These are phyloP conservation scores for Acrocephalus arundinaceus DNA, from an alignment of 2,113 vertebrate genomes.

Conservation along the genomic window DNA sequence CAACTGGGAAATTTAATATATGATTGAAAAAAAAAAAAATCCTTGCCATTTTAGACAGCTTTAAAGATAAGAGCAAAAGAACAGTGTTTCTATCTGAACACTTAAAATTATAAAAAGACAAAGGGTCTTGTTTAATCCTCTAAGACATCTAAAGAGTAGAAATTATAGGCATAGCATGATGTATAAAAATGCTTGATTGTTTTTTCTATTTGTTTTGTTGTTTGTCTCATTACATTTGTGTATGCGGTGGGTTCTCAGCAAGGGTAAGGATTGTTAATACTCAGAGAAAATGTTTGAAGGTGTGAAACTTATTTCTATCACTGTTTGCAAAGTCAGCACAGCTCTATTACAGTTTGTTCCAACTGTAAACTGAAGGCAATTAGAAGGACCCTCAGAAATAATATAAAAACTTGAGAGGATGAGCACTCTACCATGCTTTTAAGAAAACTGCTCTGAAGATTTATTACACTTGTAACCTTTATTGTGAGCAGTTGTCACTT, in stretches of 20 bases:
- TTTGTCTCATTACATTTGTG: not conserved
- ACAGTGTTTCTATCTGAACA: not conserved
- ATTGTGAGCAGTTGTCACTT: not conserved
- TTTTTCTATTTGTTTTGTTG: not conserved
- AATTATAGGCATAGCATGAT: not conserved
- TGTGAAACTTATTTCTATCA: not conserved
- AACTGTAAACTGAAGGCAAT: not conserved
- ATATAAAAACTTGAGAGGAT: not conserved
- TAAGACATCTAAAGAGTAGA: not conserved
- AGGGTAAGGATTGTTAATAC: not conserved
- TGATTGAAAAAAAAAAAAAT: not conserved
- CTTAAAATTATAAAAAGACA: not conserved
- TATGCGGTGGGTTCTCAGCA: not conserved
- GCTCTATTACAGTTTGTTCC: not conserved
- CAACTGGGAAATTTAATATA: not conserved
- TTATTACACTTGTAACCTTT: not conserved
- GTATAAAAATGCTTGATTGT: not conserved
- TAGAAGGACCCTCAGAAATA: not conserved
- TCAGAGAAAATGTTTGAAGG: not conserved
- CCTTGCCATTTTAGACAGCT: not conserved
- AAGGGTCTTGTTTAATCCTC: not conserved
- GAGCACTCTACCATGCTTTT: not conserved
- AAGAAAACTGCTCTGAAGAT: not conserved
- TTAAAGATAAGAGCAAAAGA: not conserved
- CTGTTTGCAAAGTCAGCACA: not conserved